These are phyloP conservation scores for Muricea muricata DNA, from an alignment of 92 coral and sea anemone genomes.

Conservation along the genomic window DNA sequence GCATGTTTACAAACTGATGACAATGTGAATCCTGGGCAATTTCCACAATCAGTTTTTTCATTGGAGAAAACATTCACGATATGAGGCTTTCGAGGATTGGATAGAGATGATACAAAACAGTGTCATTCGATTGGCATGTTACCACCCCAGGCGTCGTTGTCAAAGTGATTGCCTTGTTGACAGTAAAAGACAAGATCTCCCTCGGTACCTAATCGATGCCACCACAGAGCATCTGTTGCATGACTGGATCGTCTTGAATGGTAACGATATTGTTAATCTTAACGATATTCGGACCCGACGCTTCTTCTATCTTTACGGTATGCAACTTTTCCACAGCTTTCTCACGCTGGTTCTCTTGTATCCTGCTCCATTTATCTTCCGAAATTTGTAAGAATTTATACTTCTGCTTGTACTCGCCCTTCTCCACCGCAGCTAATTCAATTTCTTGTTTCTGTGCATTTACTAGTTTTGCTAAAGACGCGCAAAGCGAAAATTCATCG, in stretches of 20 bases:
- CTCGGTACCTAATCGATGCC: slow-evolving; percentile 53
- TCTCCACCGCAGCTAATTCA: slow-evolving; percentile 50
- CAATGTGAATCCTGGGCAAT: slow-evolving; percentile 48
- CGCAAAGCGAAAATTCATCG: slow-evolving; percentile 37
- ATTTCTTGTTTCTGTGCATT: slow-evolving; percentile 50
- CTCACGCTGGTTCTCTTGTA: slow-evolving; percentile 42
- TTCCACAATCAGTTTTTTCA: slow-evolving; percentile 41
- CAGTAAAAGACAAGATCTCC: slow-evolving; percentile 14
- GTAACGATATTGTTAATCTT: slow-evolving; percentile 22
- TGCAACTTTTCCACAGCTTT: slow-evolving; percentile 45
- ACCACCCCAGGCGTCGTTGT: neutral
- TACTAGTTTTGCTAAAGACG: slow-evolving; percentile 33
- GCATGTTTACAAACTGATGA: slow-evolving; percentile 52
- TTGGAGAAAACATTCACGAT: slow-evolving; percentile 46
- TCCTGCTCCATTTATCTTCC: slow-evolving; percentile 45
- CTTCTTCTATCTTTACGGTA: slow-evolving; percentile 16
- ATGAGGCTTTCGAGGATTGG: slow-evolving; percentile 54
- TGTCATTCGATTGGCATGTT: slow-evolving; percentile 31
- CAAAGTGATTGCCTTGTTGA: slow-evolving; percentile 39
- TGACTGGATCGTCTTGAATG: slow-evolving; percentile 2
- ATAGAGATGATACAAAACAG: slow-evolving; percentile 40
- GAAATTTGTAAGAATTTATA: slow-evolving; percentile 40
- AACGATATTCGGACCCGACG: slow-evolving; percentile 13
- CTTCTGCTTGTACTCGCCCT: slow-evolving; percentile 30
- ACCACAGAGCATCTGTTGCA: neutral